Evolutionary conservation across 1,140 invertebrate species (phyloP).

Genomic region (Nebria ingens): DNA sequence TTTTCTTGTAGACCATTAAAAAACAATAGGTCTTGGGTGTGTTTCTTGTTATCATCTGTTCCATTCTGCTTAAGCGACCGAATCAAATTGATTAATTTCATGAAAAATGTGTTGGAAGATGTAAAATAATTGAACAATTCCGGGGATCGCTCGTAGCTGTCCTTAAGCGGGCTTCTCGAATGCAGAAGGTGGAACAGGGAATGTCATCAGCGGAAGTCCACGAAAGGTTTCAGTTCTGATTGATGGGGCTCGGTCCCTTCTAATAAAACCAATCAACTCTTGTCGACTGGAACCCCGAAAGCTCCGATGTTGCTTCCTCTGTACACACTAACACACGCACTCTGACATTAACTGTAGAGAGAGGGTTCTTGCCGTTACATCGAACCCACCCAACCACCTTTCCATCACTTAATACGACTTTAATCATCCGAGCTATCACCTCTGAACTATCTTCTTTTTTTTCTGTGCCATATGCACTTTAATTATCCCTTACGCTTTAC

Average conservation of each 20-base stretch:
- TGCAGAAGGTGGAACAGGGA: not conserved
- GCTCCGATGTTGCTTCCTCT: not conserved
- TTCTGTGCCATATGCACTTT: not conserved
- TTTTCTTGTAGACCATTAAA: no score
- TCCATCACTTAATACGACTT: conserved; percentile 6
- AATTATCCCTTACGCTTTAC: conserved; percentile 6
- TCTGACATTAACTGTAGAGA: no score
- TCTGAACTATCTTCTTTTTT: not conserved
- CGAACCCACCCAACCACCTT: not conserved
- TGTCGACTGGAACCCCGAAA: not conserved
- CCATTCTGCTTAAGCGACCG: no score
- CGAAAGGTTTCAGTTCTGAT: conserved; percentile 5
- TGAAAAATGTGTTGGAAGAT: not conserved
- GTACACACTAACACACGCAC: not conserved
- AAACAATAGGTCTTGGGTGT: no score
- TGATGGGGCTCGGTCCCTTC: conserved; percentile 1
- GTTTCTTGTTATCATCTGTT: no score
- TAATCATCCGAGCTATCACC: conserved; percentile 1
- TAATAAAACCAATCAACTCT: conserved; percentile 8
- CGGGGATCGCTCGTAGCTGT: not conserved
- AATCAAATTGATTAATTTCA: no score
- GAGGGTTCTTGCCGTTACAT: no score
- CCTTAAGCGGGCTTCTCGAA: not conserved
- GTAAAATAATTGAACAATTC: conserved; percentile 4
- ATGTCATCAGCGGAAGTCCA: not conserved